These are phyloP conservation scores for Galemys pyrenaicus DNA, from an alignment of 2,113 vertebrate genomes.

Conservation along the genomic window DNA sequence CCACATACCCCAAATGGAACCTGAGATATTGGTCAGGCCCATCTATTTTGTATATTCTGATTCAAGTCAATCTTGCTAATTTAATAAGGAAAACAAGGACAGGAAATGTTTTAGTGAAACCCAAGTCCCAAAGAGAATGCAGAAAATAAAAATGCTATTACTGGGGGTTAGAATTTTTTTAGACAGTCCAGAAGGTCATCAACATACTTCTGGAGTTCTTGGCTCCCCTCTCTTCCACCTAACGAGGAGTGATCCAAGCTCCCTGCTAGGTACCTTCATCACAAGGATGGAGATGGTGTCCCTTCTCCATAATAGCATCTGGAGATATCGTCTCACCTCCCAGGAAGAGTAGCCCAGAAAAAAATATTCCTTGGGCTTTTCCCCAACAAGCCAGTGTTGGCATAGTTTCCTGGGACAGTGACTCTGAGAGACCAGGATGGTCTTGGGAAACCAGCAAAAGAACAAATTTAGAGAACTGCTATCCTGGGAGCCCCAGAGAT, in stretches of 20 bases:
- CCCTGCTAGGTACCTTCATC: neutral
- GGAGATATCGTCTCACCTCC: neutral
- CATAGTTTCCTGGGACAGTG: neutral
- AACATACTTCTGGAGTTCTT: constrained; percentile 38
- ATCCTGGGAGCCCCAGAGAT: neutral
- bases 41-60: constrained; percentile 53
- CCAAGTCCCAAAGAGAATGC: constrained; percentile 67
- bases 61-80: constrained; percentile 71
- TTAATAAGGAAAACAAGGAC: constrained; percentile 73
- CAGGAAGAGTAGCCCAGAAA: neutral
- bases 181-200: constrained; percentile 74
- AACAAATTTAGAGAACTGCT: neutral
- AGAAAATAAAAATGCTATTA: constrained; percentile 76
- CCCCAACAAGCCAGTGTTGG: neutral
- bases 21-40: constrained; percentile 31
- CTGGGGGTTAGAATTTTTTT: constrained; percentile 65
- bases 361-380: neutral
- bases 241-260: neutral
- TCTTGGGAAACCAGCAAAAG: neutral
- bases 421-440: neutral
- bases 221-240: neutral
- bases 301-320: neutral
- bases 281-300: neutral
- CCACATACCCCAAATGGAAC: neutral
- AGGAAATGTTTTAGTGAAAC: constrained; percentile 71